Conservation (phyloP, 2,888 invertebrate genomes). For the Zaprionus bogoriensis region DNA sequence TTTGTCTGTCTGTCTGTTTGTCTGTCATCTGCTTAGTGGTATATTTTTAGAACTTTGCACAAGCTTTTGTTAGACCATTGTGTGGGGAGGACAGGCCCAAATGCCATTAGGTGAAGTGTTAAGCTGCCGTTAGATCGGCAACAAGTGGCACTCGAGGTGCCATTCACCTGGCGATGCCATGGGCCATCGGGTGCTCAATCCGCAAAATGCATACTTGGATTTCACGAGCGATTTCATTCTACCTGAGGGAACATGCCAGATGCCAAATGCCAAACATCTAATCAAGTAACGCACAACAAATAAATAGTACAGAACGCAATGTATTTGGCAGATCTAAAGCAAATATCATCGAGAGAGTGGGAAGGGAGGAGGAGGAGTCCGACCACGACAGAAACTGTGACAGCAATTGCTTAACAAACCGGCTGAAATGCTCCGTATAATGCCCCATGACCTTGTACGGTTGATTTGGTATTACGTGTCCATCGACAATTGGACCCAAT, state of each 20-base stretch:
- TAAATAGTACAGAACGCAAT: constrained; percentile 49
- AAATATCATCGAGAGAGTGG: constrained; percentile 33
- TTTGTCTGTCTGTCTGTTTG: too few relatives aligned
- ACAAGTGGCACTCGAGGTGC: constrained; percentile 52
- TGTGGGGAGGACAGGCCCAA: neutral
- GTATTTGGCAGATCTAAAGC: constrained; percentile 53
- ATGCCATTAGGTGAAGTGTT: constrained; percentile 43
- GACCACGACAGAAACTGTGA: constrained; percentile 18
- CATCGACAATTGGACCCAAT: constrained; percentile 94
- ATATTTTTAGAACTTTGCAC: neutral
- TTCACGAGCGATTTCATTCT: constrained; percentile 66
- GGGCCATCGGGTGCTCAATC: constrained; percentile 30
- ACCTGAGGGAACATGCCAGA: constrained; percentile 53
- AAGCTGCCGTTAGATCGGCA: constrained; percentile 15
- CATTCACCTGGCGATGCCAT: constrained; percentile 35
- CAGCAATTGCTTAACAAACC: constrained; percentile 84
- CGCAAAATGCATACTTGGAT: constrained; percentile 47
- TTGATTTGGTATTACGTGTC: constrained; percentile 91
- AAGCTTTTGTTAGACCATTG: constrained; percentile 13
- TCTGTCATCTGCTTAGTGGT: neutral
- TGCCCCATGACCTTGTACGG: constrained; percentile 90
- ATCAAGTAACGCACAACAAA: constrained; percentile 74
- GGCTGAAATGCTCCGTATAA: constrained; percentile 88
- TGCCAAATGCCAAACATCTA: constrained; percentile 67
- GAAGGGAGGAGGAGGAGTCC: neutral